Base-by-base conservation (phyloP, 2,113 vertebrate genomes). In the Brienomyrus brachyistius region DNA sequence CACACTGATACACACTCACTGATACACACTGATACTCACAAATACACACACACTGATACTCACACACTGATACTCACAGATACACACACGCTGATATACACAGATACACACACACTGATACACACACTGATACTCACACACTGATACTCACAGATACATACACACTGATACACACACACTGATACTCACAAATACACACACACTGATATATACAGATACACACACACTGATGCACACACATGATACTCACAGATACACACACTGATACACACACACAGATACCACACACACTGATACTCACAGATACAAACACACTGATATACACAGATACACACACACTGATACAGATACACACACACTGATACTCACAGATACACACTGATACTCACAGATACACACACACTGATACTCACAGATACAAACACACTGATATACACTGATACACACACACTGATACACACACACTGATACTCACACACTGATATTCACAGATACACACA, bases 241-340 rank as follows among this genome's bases (percentile, higher is more conserved):
- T 19, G 74, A 51, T 35, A 83, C 83, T 88, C 43, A 62, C 48
- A 54, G 45, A 48, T 52, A 23, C 27, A 56, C n/a, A n/a, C n/a
- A n/a, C n/a, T n/a, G n/a, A n/a, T n/a, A n/a, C n/a, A n/a, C n/a
- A n/a, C n/a, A n/a, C n/a, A n/a, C n/a, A n/a, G n/a, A n/a, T n/a
- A n/a, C n/a, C n/a, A n/a, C n/a, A n/a, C 4, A 51, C 50, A 56
- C 17, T 31, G 31, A 31, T 31, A 31, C 31, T 31, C 31, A 15
- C 50, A 3, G 9, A 54, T n/a, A 13, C 80, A 91, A 66, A 86
- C 59, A 70, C 62, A 90, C 83, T 87, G 62, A 40, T 45, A 27
- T 31, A 31, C 31, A 31, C 31, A 31, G 31, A 31, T 31, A 0
- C 31, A 31, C 43, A 88, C 35, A 89, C n/a, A n/a, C n/a, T n/a